These are phyloP conservation scores for Drosophila pegasa DNA, from an alignment of 2,888 invertebrate genomes.

Conservation along the genomic window DNA sequence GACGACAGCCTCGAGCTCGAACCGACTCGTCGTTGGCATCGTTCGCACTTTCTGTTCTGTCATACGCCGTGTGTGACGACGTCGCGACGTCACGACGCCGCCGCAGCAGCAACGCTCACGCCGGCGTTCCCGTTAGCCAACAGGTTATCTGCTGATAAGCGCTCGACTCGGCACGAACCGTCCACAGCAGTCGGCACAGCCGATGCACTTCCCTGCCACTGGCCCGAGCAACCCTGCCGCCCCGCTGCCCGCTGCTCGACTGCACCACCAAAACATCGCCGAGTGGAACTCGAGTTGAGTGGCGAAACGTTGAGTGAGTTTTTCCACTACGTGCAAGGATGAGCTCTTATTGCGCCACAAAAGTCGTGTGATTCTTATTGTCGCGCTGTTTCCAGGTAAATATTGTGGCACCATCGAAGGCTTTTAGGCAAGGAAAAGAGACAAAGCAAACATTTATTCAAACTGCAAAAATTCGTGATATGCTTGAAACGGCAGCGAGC, in stretches of 20 bases:
- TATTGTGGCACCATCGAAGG: conserved; percentile 4
- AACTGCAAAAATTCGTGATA: background rate
- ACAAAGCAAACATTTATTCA: background rate
- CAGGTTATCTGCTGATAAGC: conserved; percentile 77
- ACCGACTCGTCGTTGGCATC: conserved; percentile 33
- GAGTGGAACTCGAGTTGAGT: conserved; percentile 26
- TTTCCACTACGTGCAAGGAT: background rate
- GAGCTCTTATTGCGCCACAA: background rate
- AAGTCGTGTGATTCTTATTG: background rate
- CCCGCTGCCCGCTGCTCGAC: background rate
- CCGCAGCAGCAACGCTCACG: conserved; percentile 20
- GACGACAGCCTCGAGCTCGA: conserved; percentile 44
- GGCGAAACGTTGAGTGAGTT: conserved; percentile 34
- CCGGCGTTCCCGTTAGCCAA: conserved; percentile 57
- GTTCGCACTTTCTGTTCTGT: conserved; percentile 43
- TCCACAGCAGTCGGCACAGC: conserved; percentile 17
- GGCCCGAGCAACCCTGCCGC: conserved; percentile 22
- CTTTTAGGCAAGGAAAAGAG: background rate
- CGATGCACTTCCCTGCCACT: conserved; percentile 37
- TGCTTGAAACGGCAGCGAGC: conserved; percentile 1
- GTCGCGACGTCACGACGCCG: conserved; percentile 23
- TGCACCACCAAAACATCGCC: conserved; percentile 49
- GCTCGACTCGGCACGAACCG: conserved; percentile 49
- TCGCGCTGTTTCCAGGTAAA: background rate
- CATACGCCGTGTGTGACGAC: conserved; percentile 49